Evolutionary conservation across 2,113 vertebrate genomes (phyloP).

Genomic region (Rhinoderma darwinii): DNA sequence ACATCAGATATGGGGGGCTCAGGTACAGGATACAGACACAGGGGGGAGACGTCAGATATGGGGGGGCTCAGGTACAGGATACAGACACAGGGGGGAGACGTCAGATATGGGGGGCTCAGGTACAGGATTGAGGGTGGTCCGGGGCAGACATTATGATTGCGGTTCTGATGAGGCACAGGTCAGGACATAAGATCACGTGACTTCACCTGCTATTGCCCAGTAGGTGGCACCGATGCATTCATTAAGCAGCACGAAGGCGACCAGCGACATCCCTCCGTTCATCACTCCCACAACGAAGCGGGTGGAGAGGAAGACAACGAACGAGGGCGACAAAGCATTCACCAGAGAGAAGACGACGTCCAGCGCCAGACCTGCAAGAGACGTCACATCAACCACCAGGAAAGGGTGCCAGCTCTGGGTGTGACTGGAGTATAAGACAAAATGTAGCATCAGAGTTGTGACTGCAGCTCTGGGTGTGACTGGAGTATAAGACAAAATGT

Average conservation of each 20-base stretch:
- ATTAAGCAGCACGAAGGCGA: slow-evolving; percentile 82
- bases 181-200: not conserved
- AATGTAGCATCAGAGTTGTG: not conserved
- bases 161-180: too few species aligned
- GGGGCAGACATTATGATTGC: too few species aligned
- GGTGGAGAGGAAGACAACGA: slow-evolving; percentile 74
- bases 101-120: too few species aligned
- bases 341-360: slow-evolving; percentile 78
- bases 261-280: slow-evolving; percentile 83
- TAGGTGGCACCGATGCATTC: slow-evolving; percentile 81
- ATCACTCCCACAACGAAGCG: slow-evolving; percentile 80
- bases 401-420: too few species aligned
- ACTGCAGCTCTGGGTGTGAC: not conserved
- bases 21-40: too few species aligned
- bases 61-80: too few species aligned
- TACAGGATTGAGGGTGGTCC: too few species aligned
- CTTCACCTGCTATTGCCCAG: slow-evolving; percentile 82
- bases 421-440: not conserved
- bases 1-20: too few species aligned
- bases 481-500: not conserved
- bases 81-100: too few species aligned
- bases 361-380: slow-evolving; percentile 76
- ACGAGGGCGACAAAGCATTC: slow-evolving; percentile 78
- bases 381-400: not conserved
- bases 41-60: too few species aligned